phyloP scores from a whole-genome alignment of 2,888 invertebrate genomes.

The Limnephilus rhombicus region DNA sequence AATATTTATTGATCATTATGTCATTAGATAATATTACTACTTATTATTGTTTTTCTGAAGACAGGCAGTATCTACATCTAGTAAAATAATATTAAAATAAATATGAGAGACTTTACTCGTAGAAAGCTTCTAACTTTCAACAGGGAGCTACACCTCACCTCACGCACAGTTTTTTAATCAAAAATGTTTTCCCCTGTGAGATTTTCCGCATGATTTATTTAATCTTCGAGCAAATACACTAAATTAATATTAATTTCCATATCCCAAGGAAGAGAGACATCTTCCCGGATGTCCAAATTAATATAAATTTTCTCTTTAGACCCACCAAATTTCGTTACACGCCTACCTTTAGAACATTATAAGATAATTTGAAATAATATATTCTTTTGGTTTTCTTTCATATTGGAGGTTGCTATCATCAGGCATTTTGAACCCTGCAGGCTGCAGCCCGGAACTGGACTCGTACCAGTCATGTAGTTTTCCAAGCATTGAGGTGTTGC shows the following conservation, averaged over 20 bases:
- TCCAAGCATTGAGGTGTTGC: not conserved
- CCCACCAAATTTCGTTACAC: too few species aligned
- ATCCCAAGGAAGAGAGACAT: not conserved
- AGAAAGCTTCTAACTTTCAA: not conserved
- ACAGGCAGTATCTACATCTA: not conserved
- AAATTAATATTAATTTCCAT: not conserved
- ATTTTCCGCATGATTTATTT: not conserved
- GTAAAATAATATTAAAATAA: not conserved
- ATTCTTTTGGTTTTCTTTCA: not conserved
- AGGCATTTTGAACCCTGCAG: not conserved
- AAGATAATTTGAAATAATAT: too few species aligned
- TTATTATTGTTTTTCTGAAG: too few species aligned
- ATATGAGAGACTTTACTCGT: not conserved
- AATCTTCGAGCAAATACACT: not conserved
- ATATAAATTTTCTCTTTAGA: not conserved
- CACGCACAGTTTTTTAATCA: not conserved
- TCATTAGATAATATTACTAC: too few species aligned
- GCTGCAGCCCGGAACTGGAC: not conserved
- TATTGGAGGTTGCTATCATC: not conserved
- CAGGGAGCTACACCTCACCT: not conserved
- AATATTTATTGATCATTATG: not conserved
- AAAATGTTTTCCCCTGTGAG: not conserved
- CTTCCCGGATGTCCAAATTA: not conserved
- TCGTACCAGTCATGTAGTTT: not conserved
- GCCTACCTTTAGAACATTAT: too few species aligned